Evolutionary conservation across 2,797 vertebrate genomes (phyloP).

Genomic region (Nothura maculosa): DNA sequence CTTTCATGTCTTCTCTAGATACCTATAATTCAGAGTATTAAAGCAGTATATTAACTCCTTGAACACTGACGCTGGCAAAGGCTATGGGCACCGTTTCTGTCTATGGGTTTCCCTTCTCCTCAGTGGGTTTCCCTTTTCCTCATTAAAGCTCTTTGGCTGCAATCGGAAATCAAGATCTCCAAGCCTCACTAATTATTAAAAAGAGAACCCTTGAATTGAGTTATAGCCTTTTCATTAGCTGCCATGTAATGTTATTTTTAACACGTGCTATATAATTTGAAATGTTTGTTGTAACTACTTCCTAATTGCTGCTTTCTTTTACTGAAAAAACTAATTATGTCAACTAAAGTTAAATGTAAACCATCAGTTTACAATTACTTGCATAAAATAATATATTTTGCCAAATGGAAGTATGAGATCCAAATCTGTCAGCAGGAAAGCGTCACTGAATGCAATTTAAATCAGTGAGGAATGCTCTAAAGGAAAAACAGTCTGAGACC

Average conservation of each 20-base stretch:
- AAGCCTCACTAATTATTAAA: constrained; percentile 13
- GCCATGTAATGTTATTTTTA: constrained; percentile 51
- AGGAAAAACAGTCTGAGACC: background rate
- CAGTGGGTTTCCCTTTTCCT: background rate
- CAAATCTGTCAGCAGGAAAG: background rate
- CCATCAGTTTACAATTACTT: constrained; percentile 27
- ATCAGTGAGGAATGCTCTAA: background rate
- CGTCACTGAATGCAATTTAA: background rate
- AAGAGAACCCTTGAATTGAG: constrained; percentile 2
- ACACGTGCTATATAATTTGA: constrained; percentile 21
- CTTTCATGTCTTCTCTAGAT: background rate
- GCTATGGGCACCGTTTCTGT: background rate
- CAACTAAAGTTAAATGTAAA: constrained; percentile 14
- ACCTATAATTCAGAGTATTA: background rate
- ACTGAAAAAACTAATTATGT: background rate
- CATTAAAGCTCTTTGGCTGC: constrained; percentile 28
- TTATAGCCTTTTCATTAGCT: background rate
- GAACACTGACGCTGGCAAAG: background rate
- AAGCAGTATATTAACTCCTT: background rate
- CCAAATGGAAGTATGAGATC: background rate
- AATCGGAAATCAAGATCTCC: background rate
- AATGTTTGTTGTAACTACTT: constrained; percentile 26
- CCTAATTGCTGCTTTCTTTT: constrained; percentile 25
- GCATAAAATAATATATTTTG: background rate
- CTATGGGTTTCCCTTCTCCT: background rate